Percentiles rank a stretch among this genome's conserved stretches.
These are phyloP conservation scores for Pygoscelis antarcticus DNA, from an alignment of 2,113 vertebrate genomes.

Conservation along the genomic window DNA sequence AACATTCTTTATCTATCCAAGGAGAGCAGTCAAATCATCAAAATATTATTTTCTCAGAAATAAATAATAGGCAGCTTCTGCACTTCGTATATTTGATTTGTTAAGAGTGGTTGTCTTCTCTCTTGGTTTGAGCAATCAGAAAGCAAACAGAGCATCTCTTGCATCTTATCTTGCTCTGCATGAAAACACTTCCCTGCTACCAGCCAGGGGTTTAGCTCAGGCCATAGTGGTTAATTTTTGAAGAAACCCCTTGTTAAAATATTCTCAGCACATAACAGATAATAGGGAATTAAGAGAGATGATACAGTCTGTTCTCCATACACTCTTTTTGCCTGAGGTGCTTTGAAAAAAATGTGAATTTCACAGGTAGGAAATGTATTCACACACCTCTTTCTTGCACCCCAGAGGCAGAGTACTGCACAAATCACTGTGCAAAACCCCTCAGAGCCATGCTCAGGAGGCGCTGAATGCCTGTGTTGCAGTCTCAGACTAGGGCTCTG, in stretches of 20 bases:
- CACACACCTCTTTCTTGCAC: background rate
- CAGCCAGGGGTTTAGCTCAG: background rate
- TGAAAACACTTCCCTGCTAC: background rate
- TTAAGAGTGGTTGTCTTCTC: background rate
- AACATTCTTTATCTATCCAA: background rate
- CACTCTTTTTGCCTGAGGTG: background rate
- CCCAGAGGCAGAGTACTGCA: background rate
- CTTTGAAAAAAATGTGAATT: background rate
- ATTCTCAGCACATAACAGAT: background rate
- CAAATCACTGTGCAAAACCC: background rate
- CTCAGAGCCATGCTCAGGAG: background rate
- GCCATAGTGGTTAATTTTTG: background rate
- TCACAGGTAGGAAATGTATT: background rate
- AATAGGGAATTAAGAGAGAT: background rate
- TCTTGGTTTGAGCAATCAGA: background rate
- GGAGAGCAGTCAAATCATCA: background rate
- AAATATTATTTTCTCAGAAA: background rate
- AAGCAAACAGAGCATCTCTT: background rate
- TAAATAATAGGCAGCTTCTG: background rate
- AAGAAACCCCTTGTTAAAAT: background rate
- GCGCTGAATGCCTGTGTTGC: background rate
- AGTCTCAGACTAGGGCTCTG: background rate
- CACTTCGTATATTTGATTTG: background rate
- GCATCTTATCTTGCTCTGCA: background rate
- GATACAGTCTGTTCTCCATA: background rate